A percentile compares a stretch with the other conserved stretches of the same genome.
Evolutionary conservation across 2,113 vertebrate genomes (phyloP).

Genomic region (Catharus fuscescens): DNA sequence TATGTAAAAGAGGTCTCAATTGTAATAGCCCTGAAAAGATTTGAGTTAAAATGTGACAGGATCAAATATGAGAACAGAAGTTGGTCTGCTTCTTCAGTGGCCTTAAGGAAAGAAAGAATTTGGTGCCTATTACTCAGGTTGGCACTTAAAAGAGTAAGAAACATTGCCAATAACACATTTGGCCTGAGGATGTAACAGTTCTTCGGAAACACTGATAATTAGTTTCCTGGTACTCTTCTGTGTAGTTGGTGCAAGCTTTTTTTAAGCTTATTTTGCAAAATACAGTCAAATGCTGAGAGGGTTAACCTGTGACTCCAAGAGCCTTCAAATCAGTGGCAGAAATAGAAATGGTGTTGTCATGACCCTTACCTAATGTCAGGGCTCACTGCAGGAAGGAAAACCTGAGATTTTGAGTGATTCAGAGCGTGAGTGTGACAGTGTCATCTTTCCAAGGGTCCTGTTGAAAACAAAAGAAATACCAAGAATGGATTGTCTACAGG

Average conservation of each 20-base stretch:
- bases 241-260: not conserved
- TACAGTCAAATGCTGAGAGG: not conserved
- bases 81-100: not conserved
- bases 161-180: not conserved
- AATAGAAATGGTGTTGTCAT: not conserved
- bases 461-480: not conserved
- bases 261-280: not conserved
- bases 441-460: not conserved
- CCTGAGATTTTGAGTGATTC: not conserved
- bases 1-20: not conserved
- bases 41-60: not conserved
- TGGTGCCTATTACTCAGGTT: not conserved
- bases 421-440: not conserved
- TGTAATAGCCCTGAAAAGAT: not conserved
- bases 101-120: not conserved
- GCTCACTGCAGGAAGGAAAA: not conserved
- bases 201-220: not conserved
- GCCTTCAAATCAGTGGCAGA: not conserved
- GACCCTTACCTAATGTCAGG: not conserved
- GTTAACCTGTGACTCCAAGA: not conserved
- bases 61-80: not conserved
- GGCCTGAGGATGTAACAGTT: not conserved
- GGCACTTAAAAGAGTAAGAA: not conserved
- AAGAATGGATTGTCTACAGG: fast-evolving
- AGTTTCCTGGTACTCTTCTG: not conserved